Evolutionary conservation across 1,140 invertebrate species (phyloP), one percentile per base, ranked within the genome.

Genomic region (Drosophila novamexicana): DNA sequence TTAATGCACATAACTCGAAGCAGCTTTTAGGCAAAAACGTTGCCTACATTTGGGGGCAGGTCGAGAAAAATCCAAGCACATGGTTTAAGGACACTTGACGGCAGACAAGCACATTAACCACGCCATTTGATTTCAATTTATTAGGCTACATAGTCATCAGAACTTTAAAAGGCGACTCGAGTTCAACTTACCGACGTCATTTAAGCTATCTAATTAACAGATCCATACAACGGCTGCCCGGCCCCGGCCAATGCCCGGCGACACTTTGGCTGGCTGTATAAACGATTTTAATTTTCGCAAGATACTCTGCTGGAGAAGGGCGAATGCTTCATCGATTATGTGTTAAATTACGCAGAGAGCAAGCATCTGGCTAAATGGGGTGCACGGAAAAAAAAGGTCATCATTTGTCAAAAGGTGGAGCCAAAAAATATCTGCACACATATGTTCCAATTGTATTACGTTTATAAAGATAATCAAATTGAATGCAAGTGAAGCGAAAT

Each of bases 261-360:
- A 84, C 63, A 57, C 50, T 50, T 44, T 29, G 57, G 14, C 75
- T 78, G 81, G 4, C 81, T 59, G 56, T 69, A 67, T 84, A 80
- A 71, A 76, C 45, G 71, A 77, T 79, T 88, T 81, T 76, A 77
- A 86, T 82, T 73, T 65, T 75, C 36, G 65, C 16, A 7, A 7
- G 39, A 44, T 66, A 22, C 14, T 49, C 49, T 54, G 42, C 49
- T 22, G 40, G n/a, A 29, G 29, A 14, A 7, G 65, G 68, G 18
- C 40, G 29, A 70, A 77, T 42, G 72, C 54, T 68, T 68, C 68
- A 86, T 88, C 76, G 82, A 86, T 86, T 86, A 79, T 74, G 83
- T 86, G 82, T 82, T 86, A 88, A 86, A 88, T 82, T 86, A 83
- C 82, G 54, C 82, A 84, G 50, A 79, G 52, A 77, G 68, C 65